Conservation (phyloP, 2,797 vertebrate species). For the Picus viridis region DNA sequence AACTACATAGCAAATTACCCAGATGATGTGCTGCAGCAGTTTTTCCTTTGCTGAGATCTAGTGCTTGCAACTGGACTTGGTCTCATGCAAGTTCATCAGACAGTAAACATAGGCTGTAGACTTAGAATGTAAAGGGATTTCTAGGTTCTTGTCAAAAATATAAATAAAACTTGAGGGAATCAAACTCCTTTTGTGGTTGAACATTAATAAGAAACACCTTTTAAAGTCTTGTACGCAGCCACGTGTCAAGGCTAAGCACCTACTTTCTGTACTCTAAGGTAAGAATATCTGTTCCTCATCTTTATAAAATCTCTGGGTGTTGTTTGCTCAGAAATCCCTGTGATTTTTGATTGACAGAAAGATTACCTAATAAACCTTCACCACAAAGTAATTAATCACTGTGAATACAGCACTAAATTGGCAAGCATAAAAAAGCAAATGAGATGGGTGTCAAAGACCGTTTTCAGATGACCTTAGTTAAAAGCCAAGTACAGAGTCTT, state of each 20-base stretch:
- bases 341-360: constrained; percentile 80
- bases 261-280: constrained; percentile 1
- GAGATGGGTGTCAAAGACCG: constrained; percentile 76
- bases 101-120: neutral
- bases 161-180: constrained; percentile 14
- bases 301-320: constrained; percentile 51
- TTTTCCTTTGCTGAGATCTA: neutral
- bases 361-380: constrained; percentile 80
- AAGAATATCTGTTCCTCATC: constrained; percentile 28
- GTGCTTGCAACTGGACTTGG: neutral
- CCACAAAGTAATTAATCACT: constrained; percentile 83
- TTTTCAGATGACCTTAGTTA: constrained; percentile 79
- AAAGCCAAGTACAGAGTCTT: constrained; percentile 67
- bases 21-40: neutral
- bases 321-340: constrained; percentile 55
- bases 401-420: constrained; percentile 78
- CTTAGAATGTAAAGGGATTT: constrained; percentile 6
- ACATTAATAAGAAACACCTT: neutral
- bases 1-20: neutral
- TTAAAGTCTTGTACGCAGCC: neutral
- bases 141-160: constrained; percentile 41
- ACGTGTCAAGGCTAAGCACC: neutral
- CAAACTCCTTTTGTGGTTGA: neutral
- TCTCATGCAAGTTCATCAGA: neutral
- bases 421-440: constrained; percentile 79